Evolutionary conservation across 1,140 invertebrate species (phyloP), one percentile per base, ranked within the genome.

Genomic region (Delia radicum): DNA sequence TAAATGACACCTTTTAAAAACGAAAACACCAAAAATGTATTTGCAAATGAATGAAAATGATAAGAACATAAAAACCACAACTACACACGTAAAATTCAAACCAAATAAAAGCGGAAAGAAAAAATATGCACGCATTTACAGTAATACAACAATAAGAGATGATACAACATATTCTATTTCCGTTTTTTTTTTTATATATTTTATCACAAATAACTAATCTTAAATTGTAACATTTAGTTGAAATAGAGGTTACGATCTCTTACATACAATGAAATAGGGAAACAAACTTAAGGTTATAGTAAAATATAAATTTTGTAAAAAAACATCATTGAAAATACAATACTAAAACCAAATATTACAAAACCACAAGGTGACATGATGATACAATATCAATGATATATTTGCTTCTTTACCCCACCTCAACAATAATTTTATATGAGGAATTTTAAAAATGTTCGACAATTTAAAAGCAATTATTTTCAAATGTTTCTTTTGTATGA

Each of bases 1-100:
- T 74, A 75, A 78, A 79, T 79, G 74, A 74, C 77, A 61, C 77
- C 33, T 72, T 8, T 18, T 28, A 15, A 24, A 69, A 21, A 69
- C 29, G 18, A 69, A 69, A 69, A 31, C n/a, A 69, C n/a, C 18
- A 33, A 69, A 31, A 18, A 24, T 55, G 24, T n/a, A n/a, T 8
- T 21, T 18, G 48, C 4, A 55, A 37, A 33, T 21, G 48, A 21
- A 55, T 6, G n/a, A 55, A 55, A 55, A 18, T 55, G 48, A 55
- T 55, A 55, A 55, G 48, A 7, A 55, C 18, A 55, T 21, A 8
- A 21, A 37, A 55, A 55, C 48, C 48, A 55, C 48, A 55, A 21
- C 18, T 21, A 55, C 42, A 48, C 5, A n/a, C 1, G n/a, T 48
- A n/a, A 0, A n/a, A 10, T 37, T 37, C 3, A 48, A 48, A 48